Percentiles rank a stretch among this genome's conserved stretches.
phyloP scores from a whole-genome alignment of 2,113 vertebrate species.

The Tauraco erythrolophus region DNA sequence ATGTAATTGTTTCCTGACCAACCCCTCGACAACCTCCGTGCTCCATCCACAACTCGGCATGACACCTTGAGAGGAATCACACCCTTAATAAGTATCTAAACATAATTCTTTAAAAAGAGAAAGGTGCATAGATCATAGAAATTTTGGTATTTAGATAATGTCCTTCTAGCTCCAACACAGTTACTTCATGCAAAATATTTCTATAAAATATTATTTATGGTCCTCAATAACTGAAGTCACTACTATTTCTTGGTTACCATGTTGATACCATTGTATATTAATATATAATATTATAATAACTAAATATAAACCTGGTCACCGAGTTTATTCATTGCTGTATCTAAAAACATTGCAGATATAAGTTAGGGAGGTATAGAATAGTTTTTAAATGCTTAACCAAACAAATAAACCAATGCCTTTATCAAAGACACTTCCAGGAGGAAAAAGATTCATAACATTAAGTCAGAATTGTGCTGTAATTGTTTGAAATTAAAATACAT shows the following conservation, averaged over 20 bases:
- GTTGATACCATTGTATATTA: not conserved
- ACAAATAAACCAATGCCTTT: not conserved
- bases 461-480: not conserved
- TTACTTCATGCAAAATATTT: not conserved
- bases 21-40: no score
- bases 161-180: not conserved
- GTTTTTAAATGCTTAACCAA: not conserved
- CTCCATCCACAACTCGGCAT: no score
- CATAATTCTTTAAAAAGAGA: not conserved
- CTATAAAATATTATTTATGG: not conserved
- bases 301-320: not conserved
- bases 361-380: not conserved
- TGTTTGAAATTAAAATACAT: not conserved
- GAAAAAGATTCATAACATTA: not conserved
- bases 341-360: not conserved
- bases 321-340: not conserved
- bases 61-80: not conserved
- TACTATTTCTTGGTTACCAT: not conserved
- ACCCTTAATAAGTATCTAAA: not conserved
- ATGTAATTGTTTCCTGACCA: not conserved
- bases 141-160: not conserved
- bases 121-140: not conserved
- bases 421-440: not conserved
- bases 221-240: not conserved
- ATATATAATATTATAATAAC: not conserved